Evolutionary conservation across 2,888 invertebrate genomes (phyloP).

Genomic region (Eremobia ochroleuca): DNA sequence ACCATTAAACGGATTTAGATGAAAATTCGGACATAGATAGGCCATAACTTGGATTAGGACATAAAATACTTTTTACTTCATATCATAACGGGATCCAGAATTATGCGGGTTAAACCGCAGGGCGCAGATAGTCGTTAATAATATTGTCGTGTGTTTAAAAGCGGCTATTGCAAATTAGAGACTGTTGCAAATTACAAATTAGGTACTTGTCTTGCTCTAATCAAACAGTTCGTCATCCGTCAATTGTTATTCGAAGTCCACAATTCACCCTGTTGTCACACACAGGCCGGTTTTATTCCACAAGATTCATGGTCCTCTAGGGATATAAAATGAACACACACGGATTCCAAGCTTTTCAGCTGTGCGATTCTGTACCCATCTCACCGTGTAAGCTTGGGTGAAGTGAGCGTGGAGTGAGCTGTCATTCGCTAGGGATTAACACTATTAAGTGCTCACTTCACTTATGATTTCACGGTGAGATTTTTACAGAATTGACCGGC

Average conservation of each 20-base stretch:
- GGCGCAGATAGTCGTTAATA: not conserved
- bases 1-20: not conserved
- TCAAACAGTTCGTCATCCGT: not conserved
- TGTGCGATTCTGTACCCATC: no score
- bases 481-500: no score
- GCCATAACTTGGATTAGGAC: not conserved
- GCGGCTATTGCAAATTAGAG: not conserved
- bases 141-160: not conserved
- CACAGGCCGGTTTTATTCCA: constrained; percentile 4
- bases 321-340: constrained; percentile 35
- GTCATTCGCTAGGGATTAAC: no score
- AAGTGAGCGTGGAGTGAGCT: no score
- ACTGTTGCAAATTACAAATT: no score
- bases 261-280: constrained; percentile 1
- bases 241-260: not conserved
- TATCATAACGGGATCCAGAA: not conserved
- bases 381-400: no score
- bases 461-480: no score
- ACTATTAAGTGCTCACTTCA: no score
- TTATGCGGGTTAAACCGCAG: not conserved
- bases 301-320: constrained; percentile 42
- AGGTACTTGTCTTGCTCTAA: not conserved
- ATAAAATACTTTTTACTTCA: not conserved
- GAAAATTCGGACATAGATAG: not conserved
- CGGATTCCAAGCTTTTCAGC: constrained; percentile 23